Evolutionary conservation across 2,113 vertebrate species (phyloP), one percentile per base, ranked within the genome.

Genomic region (Paralichthys olivaceus): DNA sequence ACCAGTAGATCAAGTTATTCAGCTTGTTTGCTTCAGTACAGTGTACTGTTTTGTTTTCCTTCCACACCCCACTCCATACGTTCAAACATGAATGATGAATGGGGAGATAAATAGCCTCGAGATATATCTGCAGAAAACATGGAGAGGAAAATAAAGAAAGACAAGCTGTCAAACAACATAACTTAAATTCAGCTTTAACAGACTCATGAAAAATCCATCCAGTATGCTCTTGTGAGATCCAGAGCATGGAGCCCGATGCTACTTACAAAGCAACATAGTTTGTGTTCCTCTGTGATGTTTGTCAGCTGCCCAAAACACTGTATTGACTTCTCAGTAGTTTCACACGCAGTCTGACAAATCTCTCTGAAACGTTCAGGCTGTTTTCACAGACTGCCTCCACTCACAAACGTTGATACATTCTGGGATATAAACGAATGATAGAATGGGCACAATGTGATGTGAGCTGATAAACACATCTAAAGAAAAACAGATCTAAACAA

Each of bases 201-300:
- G 1, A 67, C 70, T 75, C 65, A 60, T 69, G 51, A 84, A 90
- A 40, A 72, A 64, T 60, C 43, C 32, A 80, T 68, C 11, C 7
- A 15, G 14, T 58, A 55, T 66, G 34, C 47, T 56, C 23, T 57
- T 20, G 32, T 72, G 57, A 55, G 74, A 81, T 22, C 51, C n/a
- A 45, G 60, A 88, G 69, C n/a, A 29, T 58, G 23, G 69, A 64
- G 55, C 51, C 2, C 2, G 4, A 29, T 7, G 5, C 20, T 37
- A 20, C 49, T n/a, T 20, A 22, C 49, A 53, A 20, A 53, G 20
- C 19, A 53, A 17, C 45, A 47, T 2, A 56, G 49, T 34, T 51
- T 65, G 29, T 51, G 28, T 59, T 78, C 25, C 17, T 49, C 67
- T 81, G 77, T 60, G 70, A 65, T 26, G 54, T 23, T 74, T 75